phyloP scores from a whole-genome alignment of 2,113 vertebrate genomes.

The Pungitius pungitius region DNA sequence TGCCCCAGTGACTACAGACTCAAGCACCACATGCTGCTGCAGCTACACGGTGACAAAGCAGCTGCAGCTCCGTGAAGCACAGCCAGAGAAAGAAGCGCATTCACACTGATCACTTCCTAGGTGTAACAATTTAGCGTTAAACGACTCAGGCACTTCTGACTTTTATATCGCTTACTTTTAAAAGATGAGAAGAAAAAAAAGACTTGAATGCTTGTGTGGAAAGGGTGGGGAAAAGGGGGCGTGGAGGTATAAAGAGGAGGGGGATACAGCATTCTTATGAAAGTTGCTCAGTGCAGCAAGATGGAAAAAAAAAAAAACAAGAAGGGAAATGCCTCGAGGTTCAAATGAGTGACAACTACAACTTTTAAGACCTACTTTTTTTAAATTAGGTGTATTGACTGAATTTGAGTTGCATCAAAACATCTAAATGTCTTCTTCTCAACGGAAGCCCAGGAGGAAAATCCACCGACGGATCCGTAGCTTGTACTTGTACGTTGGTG shows the following conservation, averaged over 20 bases:
- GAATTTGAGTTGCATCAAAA: not conserved
- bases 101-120: not conserved
- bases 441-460: not conserved
- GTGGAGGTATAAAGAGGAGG: too few species aligned
- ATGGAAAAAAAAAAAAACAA: too few species aligned
- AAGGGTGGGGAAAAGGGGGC: not conserved
- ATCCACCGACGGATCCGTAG: not conserved
- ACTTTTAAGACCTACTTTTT: not conserved
- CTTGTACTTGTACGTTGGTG: not conserved
- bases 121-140: not conserved
- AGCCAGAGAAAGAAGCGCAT: slow-evolving; percentile 1
- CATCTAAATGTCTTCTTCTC: not conserved
- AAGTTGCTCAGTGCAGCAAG: too few species aligned
- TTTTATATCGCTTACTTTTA: not conserved
- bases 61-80: not conserved
- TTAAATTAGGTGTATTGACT: not conserved
- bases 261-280: too few species aligned
- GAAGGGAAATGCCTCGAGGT: too few species aligned
- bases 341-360: not conserved
- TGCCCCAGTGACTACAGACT: slow-evolving; percentile 25
- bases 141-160: not conserved
- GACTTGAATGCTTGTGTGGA: not conserved
- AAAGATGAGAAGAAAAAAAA: not conserved
- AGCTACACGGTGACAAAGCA: not conserved
- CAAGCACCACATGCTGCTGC: slow-evolving; percentile 37